Evolutionary conservation across 2,113 vertebrate species (phyloP).

Genomic region (Ictalurus furcatus): DNA sequence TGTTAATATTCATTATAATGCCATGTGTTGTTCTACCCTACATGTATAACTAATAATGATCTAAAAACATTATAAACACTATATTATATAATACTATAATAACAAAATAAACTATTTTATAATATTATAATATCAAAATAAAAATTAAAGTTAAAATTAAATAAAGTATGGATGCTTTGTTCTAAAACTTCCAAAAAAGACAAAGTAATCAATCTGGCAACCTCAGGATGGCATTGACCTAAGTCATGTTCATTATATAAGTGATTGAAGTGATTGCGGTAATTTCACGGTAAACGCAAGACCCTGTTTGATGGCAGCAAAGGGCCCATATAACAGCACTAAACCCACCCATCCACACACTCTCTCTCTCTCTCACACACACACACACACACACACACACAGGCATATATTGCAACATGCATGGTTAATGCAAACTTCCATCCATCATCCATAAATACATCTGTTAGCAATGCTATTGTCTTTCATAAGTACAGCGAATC

Average conservation of each 20-base stretch:
- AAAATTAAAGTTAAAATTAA: not conserved
- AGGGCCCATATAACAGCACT: conserved; percentile 19
- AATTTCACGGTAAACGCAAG: conserved; percentile 43
- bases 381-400: not conserved
- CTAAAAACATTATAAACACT: not conserved
- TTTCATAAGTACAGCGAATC: conserved; percentile 40
- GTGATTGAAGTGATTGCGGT: conserved; percentile 38
- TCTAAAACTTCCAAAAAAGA: not conserved
- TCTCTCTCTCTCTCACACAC: not conserved
- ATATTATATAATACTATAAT: too few relatives aligned
- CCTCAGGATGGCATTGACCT: conserved; percentile 9
- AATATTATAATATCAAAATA: not conserved
- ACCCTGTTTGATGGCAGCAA: conserved; percentile 10
- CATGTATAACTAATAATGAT: not conserved
- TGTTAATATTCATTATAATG: not conserved
- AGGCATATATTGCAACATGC: conserved; percentile 5
- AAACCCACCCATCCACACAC: not conserved
- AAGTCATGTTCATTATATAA: conserved; percentile 44
- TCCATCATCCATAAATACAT: conserved; percentile 45
- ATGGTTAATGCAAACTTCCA: conserved; percentile 29
- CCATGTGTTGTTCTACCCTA: not conserved
- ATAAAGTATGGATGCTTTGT: not conserved
- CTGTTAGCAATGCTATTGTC: conserved; percentile 38
- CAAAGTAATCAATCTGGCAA: conserved; percentile 24
- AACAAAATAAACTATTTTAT: not conserved